Conservation (phyloP, 1,140 invertebrate genomes). For the Microplitis mediator region DNA sequence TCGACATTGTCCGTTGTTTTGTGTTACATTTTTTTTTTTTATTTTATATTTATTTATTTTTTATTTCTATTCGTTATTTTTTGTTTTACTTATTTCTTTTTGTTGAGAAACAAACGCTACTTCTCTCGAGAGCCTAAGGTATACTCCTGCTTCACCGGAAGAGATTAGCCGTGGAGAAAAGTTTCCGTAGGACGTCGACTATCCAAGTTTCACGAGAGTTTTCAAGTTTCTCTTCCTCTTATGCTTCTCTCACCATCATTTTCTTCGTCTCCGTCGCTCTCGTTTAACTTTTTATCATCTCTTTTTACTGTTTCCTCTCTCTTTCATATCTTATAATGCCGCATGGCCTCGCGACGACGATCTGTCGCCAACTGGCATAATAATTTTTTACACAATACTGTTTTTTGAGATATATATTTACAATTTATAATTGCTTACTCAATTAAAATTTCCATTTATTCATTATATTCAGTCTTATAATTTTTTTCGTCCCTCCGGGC, state of each 20-base stretch:
- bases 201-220: constrained; percentile 12
- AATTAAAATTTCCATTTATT: too few species aligned
- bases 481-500: too few species aligned
- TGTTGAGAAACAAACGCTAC: neutral
- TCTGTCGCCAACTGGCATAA: constrained; percentile 4
- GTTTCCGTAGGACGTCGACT: constrained; percentile 1
- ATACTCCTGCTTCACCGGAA: constrained; percentile 4
- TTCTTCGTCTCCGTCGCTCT: too few species aligned
- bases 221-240: constrained; percentile 1
- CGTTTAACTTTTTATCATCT: neutral
- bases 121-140: constrained; percentile 1
- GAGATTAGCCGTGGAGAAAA: constrained; percentile 15
- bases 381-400: neutral
- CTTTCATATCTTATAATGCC: neutral
- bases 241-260: too few species aligned
- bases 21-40: neutral
- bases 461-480: too few species aligned
- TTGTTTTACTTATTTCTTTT: neutral
- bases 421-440: too few species aligned
- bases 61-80: neutral
- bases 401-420: neutral
- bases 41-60: neutral
- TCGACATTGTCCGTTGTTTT: neutral
- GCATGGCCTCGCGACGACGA: neutral
- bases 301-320: neutral